Percentiles rank a stretch among this genome's conserved stretches.
phyloP scores from a whole-genome alignment of 1,140 invertebrate genomes.

The Palaemon carinicauda region DNA sequence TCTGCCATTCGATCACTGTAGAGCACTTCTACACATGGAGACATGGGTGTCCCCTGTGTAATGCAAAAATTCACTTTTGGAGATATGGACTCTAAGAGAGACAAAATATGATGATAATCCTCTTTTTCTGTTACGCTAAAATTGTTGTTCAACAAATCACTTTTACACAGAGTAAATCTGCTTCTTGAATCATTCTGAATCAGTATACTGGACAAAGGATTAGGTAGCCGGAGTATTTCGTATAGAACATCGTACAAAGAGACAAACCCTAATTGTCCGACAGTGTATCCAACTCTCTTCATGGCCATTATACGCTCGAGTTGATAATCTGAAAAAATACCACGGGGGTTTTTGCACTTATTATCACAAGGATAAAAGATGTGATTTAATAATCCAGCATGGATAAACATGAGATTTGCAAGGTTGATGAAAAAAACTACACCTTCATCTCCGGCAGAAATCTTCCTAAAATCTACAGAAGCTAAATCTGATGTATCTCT shows the following conservation, averaged over 20 bases:
- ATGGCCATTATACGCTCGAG: conserved; percentile 38
- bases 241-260: conserved; percentile 36
- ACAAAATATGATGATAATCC: background rate
- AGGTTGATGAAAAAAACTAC: conserved; percentile 43
- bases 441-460: conserved; percentile 17
- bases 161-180: conserved; percentile 35
- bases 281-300: conserved; percentile 28
- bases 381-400: conserved; percentile 41
- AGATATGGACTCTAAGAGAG: conserved; percentile 9
- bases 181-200: conserved; percentile 17
- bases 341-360: background rate
- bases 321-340: conserved; percentile 30
- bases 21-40: conserved; percentile 21
- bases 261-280: conserved; percentile 40
- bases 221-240: conserved; percentile 21
- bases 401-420: conserved; percentile 43
- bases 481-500: conserved; percentile 28
- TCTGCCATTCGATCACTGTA: conserved; percentile 42
- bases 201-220: conserved; percentile 41
- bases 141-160: conserved; percentile 18
- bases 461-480: conserved; percentile 37
- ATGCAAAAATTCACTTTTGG: conserved; percentile 32
- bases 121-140: background rate
- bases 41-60: conserved; percentile 36
- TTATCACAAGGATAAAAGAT: conserved; percentile 24